Conservation (phyloP, 2,113 vertebrate species). For the Actinemys pallida region DNA sequence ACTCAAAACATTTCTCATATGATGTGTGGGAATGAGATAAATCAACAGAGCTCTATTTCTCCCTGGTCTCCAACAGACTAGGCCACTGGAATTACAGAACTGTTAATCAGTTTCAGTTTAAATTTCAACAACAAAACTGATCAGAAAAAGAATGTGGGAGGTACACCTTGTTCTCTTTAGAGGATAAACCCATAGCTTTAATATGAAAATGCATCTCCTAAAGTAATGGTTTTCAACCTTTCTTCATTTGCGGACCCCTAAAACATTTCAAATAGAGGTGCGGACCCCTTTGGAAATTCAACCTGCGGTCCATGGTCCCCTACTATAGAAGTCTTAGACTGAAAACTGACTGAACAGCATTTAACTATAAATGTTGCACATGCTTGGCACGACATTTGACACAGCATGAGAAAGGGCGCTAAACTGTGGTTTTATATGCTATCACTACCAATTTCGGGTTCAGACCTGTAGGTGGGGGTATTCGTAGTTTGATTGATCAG, state of each 20-base stretch:
- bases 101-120: neutral
- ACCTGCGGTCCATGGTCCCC: neutral
- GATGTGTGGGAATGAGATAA: neutral
- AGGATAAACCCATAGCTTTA: neutral
- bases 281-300: neutral
- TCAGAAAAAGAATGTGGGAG: neutral
- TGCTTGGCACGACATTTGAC: neutral
- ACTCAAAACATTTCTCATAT: neutral
- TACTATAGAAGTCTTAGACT: neutral
- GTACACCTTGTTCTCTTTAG: neutral
- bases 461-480: neutral
- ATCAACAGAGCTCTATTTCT: neutral
- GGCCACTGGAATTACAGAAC: conserved; percentile 16
- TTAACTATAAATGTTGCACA: neutral
- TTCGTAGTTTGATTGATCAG: neutral
- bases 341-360: neutral
- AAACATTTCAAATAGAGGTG: neutral
- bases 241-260: neutral
- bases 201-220: neutral
- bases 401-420: neutral
- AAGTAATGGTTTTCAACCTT: neutral
- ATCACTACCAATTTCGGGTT: neutral
- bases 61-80: neutral
- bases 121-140: neutral
- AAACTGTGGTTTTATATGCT: neutral